These are phyloP conservation scores for Ips nitidus DNA, from an alignment of 1,140 invertebrate species.

Conservation along the genomic window DNA sequence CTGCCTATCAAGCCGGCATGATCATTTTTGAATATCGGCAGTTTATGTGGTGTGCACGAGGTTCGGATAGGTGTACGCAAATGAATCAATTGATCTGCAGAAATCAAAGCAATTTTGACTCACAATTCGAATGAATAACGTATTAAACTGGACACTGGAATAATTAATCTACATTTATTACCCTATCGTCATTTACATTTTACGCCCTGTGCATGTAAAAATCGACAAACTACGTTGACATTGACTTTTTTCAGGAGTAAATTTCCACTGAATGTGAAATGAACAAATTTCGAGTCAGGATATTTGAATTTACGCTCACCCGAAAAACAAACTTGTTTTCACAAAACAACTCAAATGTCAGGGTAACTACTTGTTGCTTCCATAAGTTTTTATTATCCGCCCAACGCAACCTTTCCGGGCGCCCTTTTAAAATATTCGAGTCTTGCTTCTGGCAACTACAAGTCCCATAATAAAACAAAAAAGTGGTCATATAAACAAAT, in stretches of 20 bases:
- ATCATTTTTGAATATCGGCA: too few species aligned
- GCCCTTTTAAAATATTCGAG: conserved; percentile 2
- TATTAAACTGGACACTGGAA: conserved; percentile 25
- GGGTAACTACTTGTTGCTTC: not conserved
- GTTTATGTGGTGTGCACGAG: too few species aligned
- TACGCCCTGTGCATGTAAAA: conserved; percentile 17
- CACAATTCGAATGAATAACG: conserved; percentile 25
- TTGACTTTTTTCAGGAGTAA: conserved; percentile 13
- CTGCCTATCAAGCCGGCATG: not conserved
- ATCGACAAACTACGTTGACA: conserved; percentile 20
- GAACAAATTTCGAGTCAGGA: not conserved
- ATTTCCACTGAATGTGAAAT: conserved; percentile 9
- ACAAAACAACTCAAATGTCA: not conserved
- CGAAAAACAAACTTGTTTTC: not conserved
- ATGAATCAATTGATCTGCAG: conserved; percentile 14
- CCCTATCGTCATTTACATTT: conserved; percentile 16
- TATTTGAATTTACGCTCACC: not conserved
- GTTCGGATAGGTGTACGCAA: too few species aligned
- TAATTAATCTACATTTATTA: conserved; percentile 29
- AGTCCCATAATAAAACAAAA: conserved; percentile 7
- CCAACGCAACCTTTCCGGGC: not conserved
- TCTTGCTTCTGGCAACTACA: conserved; percentile 4
- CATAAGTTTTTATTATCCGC: not conserved
- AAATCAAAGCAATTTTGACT: conserved; percentile 22
- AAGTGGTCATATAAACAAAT: conserved; percentile 12